These are phyloP conservation scores for Drosophila arizonae DNA, from an alignment of 1,140 invertebrate genomes.

Conservation along the genomic window DNA sequence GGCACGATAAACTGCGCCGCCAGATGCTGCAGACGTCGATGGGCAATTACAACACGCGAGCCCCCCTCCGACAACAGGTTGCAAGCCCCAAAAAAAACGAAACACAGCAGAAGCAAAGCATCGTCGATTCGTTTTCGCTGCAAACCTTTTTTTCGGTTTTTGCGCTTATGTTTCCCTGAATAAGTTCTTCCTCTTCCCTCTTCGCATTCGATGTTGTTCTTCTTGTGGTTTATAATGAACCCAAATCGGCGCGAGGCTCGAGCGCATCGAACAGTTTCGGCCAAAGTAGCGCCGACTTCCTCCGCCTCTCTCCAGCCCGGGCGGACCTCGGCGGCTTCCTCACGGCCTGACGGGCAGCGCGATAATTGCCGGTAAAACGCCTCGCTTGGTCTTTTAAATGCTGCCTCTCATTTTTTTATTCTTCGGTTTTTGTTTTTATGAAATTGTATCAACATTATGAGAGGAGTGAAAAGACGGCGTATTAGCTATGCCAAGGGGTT, in stretches of 20 bases:
- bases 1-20: conserved; percentile 64
- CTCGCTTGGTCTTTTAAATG: conserved; percentile 80
- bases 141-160: conserved; percentile 49
- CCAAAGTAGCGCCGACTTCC: conserved; percentile 1
- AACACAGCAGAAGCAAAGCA: conserved; percentile 35
- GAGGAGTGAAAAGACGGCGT: not conserved
- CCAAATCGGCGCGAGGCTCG: conserved; percentile 46
- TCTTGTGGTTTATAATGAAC: conserved; percentile 70
- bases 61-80: conserved; percentile 61
- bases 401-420: conserved; percentile 49
- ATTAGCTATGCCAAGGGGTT: not conserved
- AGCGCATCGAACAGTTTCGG: conserved; percentile 19
- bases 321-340: not conserved
- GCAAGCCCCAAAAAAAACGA: conserved; percentile 38
- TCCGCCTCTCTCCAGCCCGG: not conserved
- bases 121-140: conserved; percentile 54
- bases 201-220: conserved; percentile 9
- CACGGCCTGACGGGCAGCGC: conserved; percentile 48
- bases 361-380: conserved; percentile 81
- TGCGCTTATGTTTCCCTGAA: conserved; percentile 59
- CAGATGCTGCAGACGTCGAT: conserved; percentile 67
- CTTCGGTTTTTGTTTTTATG: conserved; percentile 37
- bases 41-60: conserved; percentile 78
- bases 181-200: conserved; percentile 31
- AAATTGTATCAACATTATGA: conserved; percentile 38